Evolutionary conservation across 2,797 vertebrate species (phyloP).

Genomic region (Caiman crocodilus): DNA sequence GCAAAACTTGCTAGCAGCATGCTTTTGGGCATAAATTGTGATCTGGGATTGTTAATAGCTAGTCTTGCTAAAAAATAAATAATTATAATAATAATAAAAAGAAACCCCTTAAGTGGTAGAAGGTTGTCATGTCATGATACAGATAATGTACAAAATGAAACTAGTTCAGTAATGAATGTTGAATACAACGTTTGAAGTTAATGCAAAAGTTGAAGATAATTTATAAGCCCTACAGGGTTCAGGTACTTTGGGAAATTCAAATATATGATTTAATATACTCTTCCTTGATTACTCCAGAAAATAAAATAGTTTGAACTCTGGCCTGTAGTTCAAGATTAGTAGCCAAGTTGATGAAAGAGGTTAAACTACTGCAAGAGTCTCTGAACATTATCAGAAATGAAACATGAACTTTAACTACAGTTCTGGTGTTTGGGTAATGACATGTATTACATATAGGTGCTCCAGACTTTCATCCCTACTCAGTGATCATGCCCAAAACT

Average conservation of each 20-base stretch:
- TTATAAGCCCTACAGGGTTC: not conserved
- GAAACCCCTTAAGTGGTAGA: not conserved
- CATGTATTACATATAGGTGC: rapidly evolving
- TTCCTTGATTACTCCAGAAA: not conserved
- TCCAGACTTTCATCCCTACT: not conserved
- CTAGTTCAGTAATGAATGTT: constrained; percentile 18
- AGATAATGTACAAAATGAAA: constrained; percentile 8
- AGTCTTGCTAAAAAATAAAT: constrained; percentile 8
- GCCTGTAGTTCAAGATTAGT: constrained; percentile 2
- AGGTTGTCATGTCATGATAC: not conserved
- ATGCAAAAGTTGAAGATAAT: constrained; percentile 17
- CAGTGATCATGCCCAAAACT: not conserved
- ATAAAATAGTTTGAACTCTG: not conserved
- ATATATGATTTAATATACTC: not conserved
- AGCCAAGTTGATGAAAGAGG: not conserved
- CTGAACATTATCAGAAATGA: not conserved
- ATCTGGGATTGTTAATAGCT: constrained; percentile 28
- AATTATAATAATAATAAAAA: not conserved
- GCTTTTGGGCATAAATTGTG: not conserved
- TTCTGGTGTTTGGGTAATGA: not conserved
- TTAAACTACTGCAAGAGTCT: not conserved
- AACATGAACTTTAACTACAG: not conserved
- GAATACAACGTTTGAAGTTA: constrained; percentile 8
- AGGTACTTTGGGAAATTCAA: constrained; percentile 8
- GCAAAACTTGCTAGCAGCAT: constrained; percentile 18